Percentiles rank a stretch among this genome's conserved stretches.
These are phyloP conservation scores for Crocuta crocuta DNA, from an alignment of 2,113 vertebrate species.

Conservation along the genomic window DNA sequence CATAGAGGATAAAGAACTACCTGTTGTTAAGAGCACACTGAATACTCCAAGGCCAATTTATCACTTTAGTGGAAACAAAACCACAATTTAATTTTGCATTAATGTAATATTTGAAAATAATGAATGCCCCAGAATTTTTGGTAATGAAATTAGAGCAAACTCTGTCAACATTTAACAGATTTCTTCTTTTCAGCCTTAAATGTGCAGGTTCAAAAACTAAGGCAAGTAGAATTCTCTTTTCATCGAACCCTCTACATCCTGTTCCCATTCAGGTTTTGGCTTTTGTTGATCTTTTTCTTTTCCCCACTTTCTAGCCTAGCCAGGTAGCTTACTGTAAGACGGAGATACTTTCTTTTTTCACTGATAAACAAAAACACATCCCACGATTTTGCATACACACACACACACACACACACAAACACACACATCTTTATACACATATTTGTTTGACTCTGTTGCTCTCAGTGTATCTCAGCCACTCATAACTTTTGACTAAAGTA, in stretches of 20 bases:
- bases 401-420: neutral
- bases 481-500: neutral
- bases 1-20: neutral
- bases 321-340: neutral
- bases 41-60: neutral
- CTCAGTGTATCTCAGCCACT: neutral
- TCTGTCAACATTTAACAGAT: neutral
- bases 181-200: neutral
- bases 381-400: neutral
- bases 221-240: neutral
- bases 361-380: neutral
- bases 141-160: neutral
- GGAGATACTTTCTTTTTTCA: neutral
- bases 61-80: neutral
- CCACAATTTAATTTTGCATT: neutral
- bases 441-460: neutral
- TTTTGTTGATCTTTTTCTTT: neutral
- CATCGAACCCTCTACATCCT: neutral
- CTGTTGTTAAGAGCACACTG: neutral
- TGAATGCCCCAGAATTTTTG: neutral
- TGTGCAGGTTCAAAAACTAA: neutral
- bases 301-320: neutral
- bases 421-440: neutral
- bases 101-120: neutral
- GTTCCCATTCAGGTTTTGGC: neutral